These are phyloP conservation scores for Dipus sagitta DNA, from an alignment of 2,797 vertebrate genomes.

Conservation along the genomic window DNA sequence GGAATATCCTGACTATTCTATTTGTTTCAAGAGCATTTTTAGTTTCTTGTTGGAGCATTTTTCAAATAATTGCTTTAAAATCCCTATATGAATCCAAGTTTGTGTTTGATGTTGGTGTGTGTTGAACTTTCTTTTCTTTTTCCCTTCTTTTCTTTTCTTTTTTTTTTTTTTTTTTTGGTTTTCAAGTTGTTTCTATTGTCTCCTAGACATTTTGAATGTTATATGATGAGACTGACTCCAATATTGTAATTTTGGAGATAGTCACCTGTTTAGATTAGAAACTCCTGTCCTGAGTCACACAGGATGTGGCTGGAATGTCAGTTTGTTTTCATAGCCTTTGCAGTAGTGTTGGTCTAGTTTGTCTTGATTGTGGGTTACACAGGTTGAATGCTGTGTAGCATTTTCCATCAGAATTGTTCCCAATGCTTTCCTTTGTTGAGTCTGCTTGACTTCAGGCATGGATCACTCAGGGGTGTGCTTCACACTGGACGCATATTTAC, in stretches of 20 bases:
- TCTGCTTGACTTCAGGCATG: not conserved
- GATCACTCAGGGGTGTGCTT: not conserved
- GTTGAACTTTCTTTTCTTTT: too few species aligned
- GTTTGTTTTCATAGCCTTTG: not conserved
- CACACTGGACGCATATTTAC: not conserved
- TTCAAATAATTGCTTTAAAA: not conserved
- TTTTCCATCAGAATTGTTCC: not conserved
- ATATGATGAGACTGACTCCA: not conserved
- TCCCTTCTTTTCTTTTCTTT: too few species aligned
- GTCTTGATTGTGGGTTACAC: not conserved
- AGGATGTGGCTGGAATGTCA: not conserved
- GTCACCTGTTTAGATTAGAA: not conserved
- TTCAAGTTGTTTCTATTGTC: not conserved
- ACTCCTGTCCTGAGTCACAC: not conserved
- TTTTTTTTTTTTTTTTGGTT: not conserved
- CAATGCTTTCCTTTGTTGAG: not conserved
- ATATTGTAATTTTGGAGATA: not conserved
- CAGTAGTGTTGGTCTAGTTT: not conserved
- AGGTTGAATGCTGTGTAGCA: not conserved
- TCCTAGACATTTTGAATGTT: conserved; percentile 28
- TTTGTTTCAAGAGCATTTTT: conserved; percentile 16
- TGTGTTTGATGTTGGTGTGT: not conserved
- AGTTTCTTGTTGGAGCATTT: conserved; percentile 16
- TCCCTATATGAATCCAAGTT: not conserved
- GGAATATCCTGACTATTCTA: not conserved